A percentile compares a stretch with the other conserved stretches of the same genome.
These are phyloP conservation scores for Sparus aurata DNA, from an alignment of 2,797 vertebrate species.

Conservation along the genomic window DNA sequence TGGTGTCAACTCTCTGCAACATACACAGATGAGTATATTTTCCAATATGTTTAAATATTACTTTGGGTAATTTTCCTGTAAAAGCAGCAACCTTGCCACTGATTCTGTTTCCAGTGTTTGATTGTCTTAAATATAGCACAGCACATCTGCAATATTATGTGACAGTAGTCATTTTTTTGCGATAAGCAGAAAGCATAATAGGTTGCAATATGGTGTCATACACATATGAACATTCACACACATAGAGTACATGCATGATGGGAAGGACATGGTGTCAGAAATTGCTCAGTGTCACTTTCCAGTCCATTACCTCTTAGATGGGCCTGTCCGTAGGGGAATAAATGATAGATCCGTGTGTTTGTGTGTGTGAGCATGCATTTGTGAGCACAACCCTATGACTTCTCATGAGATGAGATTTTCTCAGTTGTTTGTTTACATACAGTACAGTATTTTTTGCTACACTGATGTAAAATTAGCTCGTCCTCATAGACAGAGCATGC, in stretches of 20 bases:
- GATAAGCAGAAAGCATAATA: slow-evolving; percentile 17
- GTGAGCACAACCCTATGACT: slow-evolving; percentile 44
- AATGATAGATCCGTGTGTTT: slow-evolving; percentile 33
- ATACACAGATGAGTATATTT: background rate
- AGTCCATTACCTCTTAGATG: slow-evolving; percentile 64
- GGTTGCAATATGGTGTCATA: slow-evolving; percentile 12
- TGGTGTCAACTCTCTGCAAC: background rate
- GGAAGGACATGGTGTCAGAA: slow-evolving; percentile 52
- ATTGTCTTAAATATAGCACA: background rate
- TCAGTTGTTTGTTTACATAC: slow-evolving; percentile 54
- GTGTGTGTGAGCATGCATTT: background rate
- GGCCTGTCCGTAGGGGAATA: slow-evolving; percentile 38
- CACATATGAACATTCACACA: background rate
- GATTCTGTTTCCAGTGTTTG: background rate
- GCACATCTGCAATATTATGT: slow-evolving; percentile 1
- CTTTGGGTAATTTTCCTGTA: background rate
- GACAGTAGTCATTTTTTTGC: slow-evolving; percentile 16
- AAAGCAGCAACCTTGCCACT: background rate
- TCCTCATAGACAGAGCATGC: slow-evolving; percentile 23
- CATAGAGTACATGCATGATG: background rate
- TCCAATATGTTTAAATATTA: background rate
- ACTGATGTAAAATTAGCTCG: slow-evolving; percentile 34
- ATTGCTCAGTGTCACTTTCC: slow-evolving; percentile 64
- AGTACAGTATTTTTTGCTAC: slow-evolving; percentile 39
- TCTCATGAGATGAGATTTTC: slow-evolving; percentile 40